Evolutionary conservation across 1,140 invertebrate species (phyloP), one percentile per base, ranked within the genome.

Genomic region (Eufriesea mexicana): DNA sequence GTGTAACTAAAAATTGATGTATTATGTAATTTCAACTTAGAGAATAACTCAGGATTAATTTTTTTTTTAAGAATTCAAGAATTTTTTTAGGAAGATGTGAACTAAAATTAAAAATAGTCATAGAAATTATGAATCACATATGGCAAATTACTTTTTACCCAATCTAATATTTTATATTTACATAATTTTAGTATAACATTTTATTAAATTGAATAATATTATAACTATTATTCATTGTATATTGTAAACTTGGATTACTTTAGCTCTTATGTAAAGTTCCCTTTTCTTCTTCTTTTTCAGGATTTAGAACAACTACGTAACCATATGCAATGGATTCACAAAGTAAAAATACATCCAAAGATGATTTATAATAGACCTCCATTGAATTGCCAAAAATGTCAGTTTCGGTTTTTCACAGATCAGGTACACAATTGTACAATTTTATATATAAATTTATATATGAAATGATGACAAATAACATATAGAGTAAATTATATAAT

Each of bases 311-410:
- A 98, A 94, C 94, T 98, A 59, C 95, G 98, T 84, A 98, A 98
- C 93, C 98, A 99, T 91, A 99, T 99, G 98, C 97, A 98, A 90
- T 98, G 98, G 97, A 98, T 98, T 91, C 98, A 98, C 92, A 98
- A 98, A 96, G 98, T 98, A 73, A 98, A 98, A 94, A 98, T 98
- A 91, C 98, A 98, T 95, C 98, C 98, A 83, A 98, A 98, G 94
- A 98, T 98, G 98, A 98, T 98, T 84, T 98, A 98, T 91, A 98
- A 98, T 94, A 95, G 98, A 94, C 98, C 98, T 83, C 98, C 98
- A 54, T 95, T 99, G 76, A 99, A 99, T 93, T 99, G 98, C 93
- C 98, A 98, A 93, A 98, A 99, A 93, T 99, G 98, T 95, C 97
- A 99, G 94, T 98, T 98, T 93, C 93, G 97, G 76, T 97, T 97